phyloP scores from a whole-genome alignment of 2,888 invertebrate genomes.

The Shargacucullia verbasci region DNA sequence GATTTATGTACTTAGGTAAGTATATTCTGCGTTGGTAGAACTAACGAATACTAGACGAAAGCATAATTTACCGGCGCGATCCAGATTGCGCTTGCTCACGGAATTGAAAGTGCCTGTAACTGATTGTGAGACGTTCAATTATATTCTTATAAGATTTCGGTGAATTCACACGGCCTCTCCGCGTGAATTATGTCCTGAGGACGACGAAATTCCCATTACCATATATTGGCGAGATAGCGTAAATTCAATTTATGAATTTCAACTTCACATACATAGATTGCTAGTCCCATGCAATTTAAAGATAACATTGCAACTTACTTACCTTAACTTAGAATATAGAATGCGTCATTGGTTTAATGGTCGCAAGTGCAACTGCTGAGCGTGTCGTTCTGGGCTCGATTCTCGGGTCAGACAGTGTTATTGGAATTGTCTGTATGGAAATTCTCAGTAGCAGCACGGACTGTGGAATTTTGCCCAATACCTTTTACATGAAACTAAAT shows the following conservation, averaged over 20 bases:
- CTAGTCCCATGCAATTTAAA: conserved; percentile 33
- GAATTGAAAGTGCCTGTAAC: conserved; percentile 54
- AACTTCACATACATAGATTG: conserved; percentile 23
- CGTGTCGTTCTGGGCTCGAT: too few relatives aligned
- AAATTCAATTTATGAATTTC: conserved; percentile 48
- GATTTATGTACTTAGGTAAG: conserved; percentile 32
- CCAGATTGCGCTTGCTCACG: conserved; percentile 26
- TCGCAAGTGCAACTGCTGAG: too few relatives aligned
- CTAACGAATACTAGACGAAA: conserved; percentile 23
- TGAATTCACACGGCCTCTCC: conserved; percentile 61
- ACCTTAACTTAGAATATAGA: conserved; percentile 16
- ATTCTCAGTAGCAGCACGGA: too few relatives aligned
- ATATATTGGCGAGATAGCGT: conserved; percentile 56
- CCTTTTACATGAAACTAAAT: too few relatives aligned
- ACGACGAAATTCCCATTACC: conserved; percentile 57
- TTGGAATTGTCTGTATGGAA: too few relatives aligned
- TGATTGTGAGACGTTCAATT: conserved; percentile 62
- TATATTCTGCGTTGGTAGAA: conserved; percentile 9
- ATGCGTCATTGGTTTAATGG: too few relatives aligned
- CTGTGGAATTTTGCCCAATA: too few relatives aligned
- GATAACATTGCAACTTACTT: conserved; percentile 22
- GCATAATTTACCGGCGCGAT: conserved; percentile 36
- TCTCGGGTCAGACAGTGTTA: too few relatives aligned
- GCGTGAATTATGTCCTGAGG: conserved; percentile 61
- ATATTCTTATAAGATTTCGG: conserved; percentile 68